phyloP scores from a whole-genome alignment of 2,888 invertebrate genomes.

The Lasioglossum vierecki region DNA sequence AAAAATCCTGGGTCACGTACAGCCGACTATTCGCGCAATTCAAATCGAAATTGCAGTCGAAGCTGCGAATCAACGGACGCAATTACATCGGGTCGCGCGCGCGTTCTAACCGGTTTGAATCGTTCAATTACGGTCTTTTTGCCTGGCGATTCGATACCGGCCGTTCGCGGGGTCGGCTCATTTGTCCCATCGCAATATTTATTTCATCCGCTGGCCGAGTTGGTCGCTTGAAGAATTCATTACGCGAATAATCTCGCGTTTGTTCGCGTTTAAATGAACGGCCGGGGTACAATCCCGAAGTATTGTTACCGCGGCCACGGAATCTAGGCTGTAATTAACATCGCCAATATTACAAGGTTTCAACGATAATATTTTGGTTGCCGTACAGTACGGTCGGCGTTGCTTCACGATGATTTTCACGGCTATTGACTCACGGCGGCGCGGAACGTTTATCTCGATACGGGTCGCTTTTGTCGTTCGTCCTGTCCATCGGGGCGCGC shows the following conservation, averaged over 20 bases:
- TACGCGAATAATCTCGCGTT: conserved; percentile 38
- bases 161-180: not conserved
- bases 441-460: not conserved
- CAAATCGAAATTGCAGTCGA: not conserved
- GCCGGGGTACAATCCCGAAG: not conserved
- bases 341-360: conserved; percentile 26
- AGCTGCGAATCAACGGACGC: not conserved
- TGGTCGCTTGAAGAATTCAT: conserved; percentile 26
- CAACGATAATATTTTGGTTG: conserved; percentile 31
- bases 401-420: not conserved
- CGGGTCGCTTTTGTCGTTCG: not conserved
- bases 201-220: not conserved
- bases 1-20: not conserved
- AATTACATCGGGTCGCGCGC: not conserved
- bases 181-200: not conserved
- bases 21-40: not conserved
- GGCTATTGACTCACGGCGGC: conserved; percentile 3
- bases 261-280: conserved; percentile 15
- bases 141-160: not conserved
- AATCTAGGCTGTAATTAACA: conserved; percentile 30
- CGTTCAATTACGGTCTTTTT: conserved; percentile 9
- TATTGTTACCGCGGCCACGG: conserved; percentile 6
- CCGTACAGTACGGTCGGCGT: not conserved
- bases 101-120: conserved; percentile 2
- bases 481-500: not conserved